Evolutionary conservation across 2,113 vertebrate genomes (phyloP).

Genomic region (Clarias macrocephalus): DNA sequence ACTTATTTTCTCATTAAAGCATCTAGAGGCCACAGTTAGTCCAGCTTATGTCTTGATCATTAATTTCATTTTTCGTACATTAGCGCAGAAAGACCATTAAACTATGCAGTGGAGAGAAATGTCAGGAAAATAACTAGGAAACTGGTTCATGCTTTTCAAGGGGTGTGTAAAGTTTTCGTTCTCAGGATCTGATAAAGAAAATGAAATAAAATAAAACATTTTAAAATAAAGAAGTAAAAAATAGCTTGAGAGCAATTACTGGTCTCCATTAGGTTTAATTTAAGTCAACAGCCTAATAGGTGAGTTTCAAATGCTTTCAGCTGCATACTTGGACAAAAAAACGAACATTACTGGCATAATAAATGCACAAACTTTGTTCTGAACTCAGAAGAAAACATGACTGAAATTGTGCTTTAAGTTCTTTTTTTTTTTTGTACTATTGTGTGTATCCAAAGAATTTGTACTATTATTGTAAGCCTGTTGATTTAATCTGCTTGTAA

Average conservation of each 20-base stretch:
- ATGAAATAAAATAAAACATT: neutral
- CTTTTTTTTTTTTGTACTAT: neutral
- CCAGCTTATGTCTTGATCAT: slow-evolving; percentile 5
- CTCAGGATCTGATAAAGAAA: neutral
- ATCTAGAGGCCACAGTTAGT: slow-evolving; percentile 1
- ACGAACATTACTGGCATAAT: neutral
- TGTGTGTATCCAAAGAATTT: neutral
- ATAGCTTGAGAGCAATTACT: neutral
- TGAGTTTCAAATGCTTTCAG: neutral
- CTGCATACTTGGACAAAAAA: neutral
- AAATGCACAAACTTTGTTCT: neutral
- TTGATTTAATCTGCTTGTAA: neutral
- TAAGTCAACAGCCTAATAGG: neutral
- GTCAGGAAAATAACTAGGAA: neutral
- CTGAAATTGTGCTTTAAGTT: neutral
- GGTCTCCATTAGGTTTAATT: neutral
- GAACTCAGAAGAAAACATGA: neutral
- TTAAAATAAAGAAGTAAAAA: neutral
- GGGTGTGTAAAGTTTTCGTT: neutral
- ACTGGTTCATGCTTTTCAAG: neutral
- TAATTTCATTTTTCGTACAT: neutral
- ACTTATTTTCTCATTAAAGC: slow-evolving; percentile 14
- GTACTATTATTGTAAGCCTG: neutral
- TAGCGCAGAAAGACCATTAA: neutral
- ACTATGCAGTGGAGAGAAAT: neutral